These are phyloP conservation scores for Vimba vimba DNA, from an alignment of 2,113 vertebrate species.

Conservation along the genomic window DNA sequence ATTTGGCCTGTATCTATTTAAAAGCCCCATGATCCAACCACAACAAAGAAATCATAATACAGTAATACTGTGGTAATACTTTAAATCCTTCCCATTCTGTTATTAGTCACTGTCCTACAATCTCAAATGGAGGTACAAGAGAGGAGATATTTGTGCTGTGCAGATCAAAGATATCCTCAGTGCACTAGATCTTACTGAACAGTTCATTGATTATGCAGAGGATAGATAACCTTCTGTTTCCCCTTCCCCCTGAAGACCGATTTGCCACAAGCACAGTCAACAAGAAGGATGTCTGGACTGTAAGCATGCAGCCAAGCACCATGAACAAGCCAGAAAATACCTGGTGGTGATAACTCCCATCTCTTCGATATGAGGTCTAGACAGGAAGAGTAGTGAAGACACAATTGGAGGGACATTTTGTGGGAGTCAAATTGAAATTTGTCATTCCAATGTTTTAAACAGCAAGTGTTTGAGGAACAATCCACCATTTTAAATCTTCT, in stretches of 20 bases:
- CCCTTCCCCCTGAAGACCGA: conserved; percentile 34
- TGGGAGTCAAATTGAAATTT: background rate
- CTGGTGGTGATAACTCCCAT: conserved; percentile 82
- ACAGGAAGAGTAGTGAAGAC: conserved; percentile 64
- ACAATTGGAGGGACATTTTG: conserved; percentile 40
- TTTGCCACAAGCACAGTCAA: conserved; percentile 35
- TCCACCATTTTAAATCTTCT: background rate
- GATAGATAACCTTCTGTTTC: conserved; percentile 11
- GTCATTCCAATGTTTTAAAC: conserved; percentile 3
- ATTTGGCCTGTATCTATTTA: conserved; percentile 5
- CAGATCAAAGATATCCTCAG: background rate
- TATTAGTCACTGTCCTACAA: background rate
- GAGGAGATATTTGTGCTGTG: background rate
- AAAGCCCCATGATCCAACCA: conserved; percentile 12
- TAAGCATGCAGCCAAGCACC: conserved; percentile 36
- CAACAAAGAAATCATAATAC: background rate
- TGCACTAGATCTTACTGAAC: background rate
- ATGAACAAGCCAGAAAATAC: conserved; percentile 64
- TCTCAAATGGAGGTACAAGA: background rate
- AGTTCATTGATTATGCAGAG: background rate
- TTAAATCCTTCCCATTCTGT: background rate
- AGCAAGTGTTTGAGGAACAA: background rate
- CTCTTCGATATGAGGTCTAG: conserved; percentile 80
- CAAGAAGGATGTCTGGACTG: background rate
- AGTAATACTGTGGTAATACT: background rate